Conservation (phyloP, 1,140 invertebrate species). For the Solenopsis invicta region DNA sequence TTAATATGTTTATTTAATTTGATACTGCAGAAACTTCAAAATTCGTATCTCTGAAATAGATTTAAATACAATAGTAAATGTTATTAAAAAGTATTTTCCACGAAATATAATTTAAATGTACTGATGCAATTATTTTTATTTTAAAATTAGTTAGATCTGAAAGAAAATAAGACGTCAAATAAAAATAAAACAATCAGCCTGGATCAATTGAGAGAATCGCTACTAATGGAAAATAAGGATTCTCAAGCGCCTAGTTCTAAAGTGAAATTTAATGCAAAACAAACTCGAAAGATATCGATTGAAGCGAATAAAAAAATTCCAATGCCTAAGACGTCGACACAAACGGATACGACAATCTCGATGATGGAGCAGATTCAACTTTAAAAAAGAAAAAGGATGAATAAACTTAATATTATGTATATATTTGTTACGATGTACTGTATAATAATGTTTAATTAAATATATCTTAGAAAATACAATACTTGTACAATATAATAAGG, state of each 20-base stretch:
- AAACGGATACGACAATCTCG: slow-evolving; percentile 52
- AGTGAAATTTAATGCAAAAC: slow-evolving; percentile 18
- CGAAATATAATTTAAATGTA: neutral
- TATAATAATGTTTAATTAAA: neutral
- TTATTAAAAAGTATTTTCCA: neutral
- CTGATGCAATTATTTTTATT: slow-evolving; percentile 5
- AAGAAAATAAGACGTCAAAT: slow-evolving; percentile 69
- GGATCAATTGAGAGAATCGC: slow-evolving; percentile 65
- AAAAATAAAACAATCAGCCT: slow-evolving; percentile 76
- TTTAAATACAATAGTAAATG: neutral
- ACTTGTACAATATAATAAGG: neutral
- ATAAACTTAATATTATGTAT: neutral
- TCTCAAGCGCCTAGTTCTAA: slow-evolving; percentile 64
- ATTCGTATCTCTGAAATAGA: neutral
- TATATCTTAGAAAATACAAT: neutral
- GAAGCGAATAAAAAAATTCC: slow-evolving; percentile 30
- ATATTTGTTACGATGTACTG: slow-evolving; percentile 2
- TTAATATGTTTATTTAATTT: slow-evolving; percentile 9
- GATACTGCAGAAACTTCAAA: neutral
- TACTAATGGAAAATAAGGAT: slow-evolving; percentile 77
- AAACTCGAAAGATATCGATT: slow-evolving; percentile 25
- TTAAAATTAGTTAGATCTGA: slow-evolving; percentile 74
- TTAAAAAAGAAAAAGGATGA: slow-evolving; percentile 25
- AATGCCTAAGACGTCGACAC: neutral
- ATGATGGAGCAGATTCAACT: slow-evolving; percentile 72